Evolutionary conservation across 2,797 vertebrate genomes (phyloP).

Genomic region (Rhynchotus rufescens): DNA sequence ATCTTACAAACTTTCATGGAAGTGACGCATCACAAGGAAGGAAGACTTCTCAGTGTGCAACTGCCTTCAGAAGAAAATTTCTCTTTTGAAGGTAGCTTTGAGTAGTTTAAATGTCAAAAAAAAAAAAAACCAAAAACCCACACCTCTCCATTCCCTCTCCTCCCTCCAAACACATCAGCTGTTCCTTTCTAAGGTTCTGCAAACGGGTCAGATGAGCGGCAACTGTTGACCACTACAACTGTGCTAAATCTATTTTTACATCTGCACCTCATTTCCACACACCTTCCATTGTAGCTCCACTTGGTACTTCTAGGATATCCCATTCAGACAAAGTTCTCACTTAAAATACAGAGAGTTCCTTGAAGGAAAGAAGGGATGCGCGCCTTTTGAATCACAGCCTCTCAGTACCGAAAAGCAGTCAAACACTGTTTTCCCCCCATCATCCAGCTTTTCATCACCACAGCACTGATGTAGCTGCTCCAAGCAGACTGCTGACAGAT

Average conservation of each 20-base stretch:
- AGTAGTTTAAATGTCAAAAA: neutral
- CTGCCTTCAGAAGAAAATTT: slow-evolving; percentile 56
- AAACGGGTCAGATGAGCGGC: neutral
- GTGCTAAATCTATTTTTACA: neutral
- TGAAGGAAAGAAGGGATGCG: neutral
- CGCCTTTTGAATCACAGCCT: neutral
- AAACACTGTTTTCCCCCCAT: neutral
- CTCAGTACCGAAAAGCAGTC: neutral
- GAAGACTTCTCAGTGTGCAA: slow-evolving; percentile 62
- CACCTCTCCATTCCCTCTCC: neutral
- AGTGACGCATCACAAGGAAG: slow-evolving; percentile 49
- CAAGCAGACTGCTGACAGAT: neutral
- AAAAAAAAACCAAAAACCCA: neutral
- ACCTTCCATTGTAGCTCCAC: neutral
- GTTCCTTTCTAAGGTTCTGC: neutral
- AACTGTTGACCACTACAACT: neutral
- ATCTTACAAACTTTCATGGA: neutral
- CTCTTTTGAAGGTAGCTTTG: slow-evolving; percentile 44
- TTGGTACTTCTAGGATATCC: neutral
- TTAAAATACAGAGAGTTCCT: neutral
- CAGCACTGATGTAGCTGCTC: neutral
- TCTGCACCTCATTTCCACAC: neutral
- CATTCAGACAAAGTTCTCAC: neutral
- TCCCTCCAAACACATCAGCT: neutral
- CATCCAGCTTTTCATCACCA: neutral